Percentiles rank a stretch among this genome's conserved stretches.
These are phyloP conservation scores for Ditylenchus weischeri DNA, from an alignment of 2,888 invertebrate species.

Conservation along the genomic window DNA sequence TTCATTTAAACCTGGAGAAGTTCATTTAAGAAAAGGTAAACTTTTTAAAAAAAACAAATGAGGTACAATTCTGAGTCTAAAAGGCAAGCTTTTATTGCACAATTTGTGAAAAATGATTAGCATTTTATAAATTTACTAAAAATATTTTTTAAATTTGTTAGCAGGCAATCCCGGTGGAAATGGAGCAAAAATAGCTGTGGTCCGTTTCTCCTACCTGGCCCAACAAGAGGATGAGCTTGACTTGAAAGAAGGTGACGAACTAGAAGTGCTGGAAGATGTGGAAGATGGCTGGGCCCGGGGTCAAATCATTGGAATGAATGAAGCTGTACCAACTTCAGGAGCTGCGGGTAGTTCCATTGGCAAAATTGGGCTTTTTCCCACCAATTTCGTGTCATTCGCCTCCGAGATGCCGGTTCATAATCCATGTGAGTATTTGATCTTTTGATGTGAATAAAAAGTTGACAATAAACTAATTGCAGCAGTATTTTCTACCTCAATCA, in stretches of 20 bases:
- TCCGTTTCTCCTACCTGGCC: slow-evolving; percentile 71
- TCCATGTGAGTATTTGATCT: not conserved
- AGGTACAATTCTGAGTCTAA: too few relatives aligned
- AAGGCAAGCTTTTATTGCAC: too few relatives aligned
- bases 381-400: slow-evolving; percentile 76
- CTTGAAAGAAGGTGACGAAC: slow-evolving; percentile 79
- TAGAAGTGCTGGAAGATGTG: slow-evolving; percentile 84
- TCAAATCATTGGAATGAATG: slow-evolving; percentile 24
- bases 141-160: slow-evolving; percentile 5
- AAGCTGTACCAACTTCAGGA: slow-evolving; percentile 17
- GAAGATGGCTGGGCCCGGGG: slow-evolving; percentile 77
- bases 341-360: slow-evolving; percentile 60
- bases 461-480: not conserved
- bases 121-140: slow-evolving; percentile 9
- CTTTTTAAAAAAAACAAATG: not conserved
- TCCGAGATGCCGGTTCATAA: slow-evolving; percentile 20
- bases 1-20: slow-evolving; percentile 7
- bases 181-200: slow-evolving; percentile 17
- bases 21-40: slow-evolving; percentile 7
- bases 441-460: not conserved
- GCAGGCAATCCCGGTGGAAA: not conserved
- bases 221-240: slow-evolving; percentile 88
- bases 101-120: too few relatives aligned
- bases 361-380: slow-evolving; percentile 85
- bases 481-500: not conserved